A percentile compares a stretch with the other conserved stretches of the same genome.
Conservation (phyloP, 2,888 invertebrate species). For the Acleris emargana region DNA sequence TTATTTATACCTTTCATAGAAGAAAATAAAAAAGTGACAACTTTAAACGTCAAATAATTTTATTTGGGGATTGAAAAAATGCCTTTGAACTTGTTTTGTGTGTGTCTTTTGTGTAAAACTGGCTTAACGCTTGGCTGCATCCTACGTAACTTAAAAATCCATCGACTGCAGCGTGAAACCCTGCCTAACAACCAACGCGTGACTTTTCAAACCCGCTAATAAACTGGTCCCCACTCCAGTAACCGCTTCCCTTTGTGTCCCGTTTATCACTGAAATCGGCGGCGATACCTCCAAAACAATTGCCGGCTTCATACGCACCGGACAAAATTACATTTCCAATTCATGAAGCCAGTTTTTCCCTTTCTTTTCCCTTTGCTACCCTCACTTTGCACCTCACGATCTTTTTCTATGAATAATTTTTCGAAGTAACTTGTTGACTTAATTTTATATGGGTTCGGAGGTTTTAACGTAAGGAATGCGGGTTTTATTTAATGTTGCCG, state of each 20-base stretch:
- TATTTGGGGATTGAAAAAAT: too few relatives aligned
- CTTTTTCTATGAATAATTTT: slow-evolving; percentile 45
- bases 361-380: slow-evolving; percentile 36
- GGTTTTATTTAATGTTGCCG: slow-evolving; percentile 16
- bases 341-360: slow-evolving; percentile 42
- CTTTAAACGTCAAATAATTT: too few relatives aligned
- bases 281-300: slow-evolving; percentile 40
- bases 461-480: slow-evolving; percentile 29
- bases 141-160: too few relatives aligned
- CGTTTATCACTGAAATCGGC: slow-evolving; percentile 40
- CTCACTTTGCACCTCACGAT: slow-evolving; percentile 40
- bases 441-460: slow-evolving; percentile 42
- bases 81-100: too few relatives aligned
- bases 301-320: slow-evolving; percentile 39
- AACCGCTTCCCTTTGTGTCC: slow-evolving; percentile 4
- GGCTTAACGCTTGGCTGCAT: too few relatives aligned
- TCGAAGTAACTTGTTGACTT: slow-evolving; percentile 43
- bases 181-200: background rate
- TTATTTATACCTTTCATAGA: too few relatives aligned
- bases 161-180: too few relatives aligned
- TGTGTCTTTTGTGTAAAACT: too few relatives aligned
- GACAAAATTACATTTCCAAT: slow-evolving; percentile 45
- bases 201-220: background rate
- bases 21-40: too few relatives aligned
- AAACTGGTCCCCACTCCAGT: slow-evolving; percentile 21